phyloP scores from a whole-genome alignment of 1,140 invertebrate species.

The Rhopalosiphum padi region DNA sequence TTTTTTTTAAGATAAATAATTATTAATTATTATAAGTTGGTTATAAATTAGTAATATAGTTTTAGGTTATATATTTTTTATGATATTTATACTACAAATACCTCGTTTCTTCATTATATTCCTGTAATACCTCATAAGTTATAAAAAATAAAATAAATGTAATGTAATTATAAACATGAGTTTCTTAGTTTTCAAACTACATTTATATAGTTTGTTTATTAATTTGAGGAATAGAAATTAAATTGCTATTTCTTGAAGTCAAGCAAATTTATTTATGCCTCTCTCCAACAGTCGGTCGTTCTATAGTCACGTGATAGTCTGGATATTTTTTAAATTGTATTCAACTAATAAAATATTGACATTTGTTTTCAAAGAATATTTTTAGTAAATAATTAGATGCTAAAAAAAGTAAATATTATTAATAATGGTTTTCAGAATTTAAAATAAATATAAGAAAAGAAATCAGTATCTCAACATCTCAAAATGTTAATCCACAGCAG shows the following conservation, averaged over 20 bases:
- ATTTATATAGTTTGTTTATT: not conserved
- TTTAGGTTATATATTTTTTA: too few relatives aligned
- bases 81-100: too few relatives aligned
- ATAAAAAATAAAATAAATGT: not conserved
- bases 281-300: not conserved
- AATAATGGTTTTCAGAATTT: not conserved
- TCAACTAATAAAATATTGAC: not conserved
- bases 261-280: not conserved
- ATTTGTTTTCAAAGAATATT: not conserved
- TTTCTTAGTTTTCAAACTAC: not conserved
- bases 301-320: not conserved
- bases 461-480: too few relatives aligned
- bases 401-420: not conserved
- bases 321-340: not conserved
- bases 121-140: not conserved
- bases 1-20: too few relatives aligned
- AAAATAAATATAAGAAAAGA: too few relatives aligned
- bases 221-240: not conserved
- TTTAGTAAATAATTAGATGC: not conserved
- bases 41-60: too few relatives aligned
- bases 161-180: not conserved
- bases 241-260: not conserved
- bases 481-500: too few relatives aligned
- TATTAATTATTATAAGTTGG: too few relatives aligned
- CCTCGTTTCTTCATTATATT: not conserved